phyloP scores from a whole-genome alignment of 2,113 vertebrate species.

The Orthonyx spaldingii region DNA sequence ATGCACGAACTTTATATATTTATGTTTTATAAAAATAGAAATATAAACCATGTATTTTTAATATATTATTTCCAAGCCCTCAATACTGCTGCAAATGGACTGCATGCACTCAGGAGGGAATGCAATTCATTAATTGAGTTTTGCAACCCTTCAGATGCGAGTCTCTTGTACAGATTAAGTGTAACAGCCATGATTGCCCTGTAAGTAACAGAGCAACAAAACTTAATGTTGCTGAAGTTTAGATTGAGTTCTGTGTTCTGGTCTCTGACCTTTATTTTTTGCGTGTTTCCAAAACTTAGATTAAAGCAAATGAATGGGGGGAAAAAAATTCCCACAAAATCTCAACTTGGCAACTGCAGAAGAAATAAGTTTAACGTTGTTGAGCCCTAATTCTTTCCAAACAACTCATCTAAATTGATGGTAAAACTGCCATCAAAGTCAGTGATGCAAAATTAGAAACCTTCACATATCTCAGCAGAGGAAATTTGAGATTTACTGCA shows the following conservation, averaged over 20 bases:
- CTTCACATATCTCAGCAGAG: neutral
- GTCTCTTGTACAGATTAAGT: neutral
- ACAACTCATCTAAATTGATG: neutral
- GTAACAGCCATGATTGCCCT: neutral
- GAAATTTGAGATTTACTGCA: neutral
- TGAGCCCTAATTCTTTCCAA: neutral
- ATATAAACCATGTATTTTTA: neutral
- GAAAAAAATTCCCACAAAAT: neutral
- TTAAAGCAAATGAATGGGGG: neutral
- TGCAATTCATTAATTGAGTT: neutral
- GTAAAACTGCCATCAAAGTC: neutral
- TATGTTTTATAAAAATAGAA: neutral
- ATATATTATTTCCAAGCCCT: neutral
- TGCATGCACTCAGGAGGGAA: neutral
- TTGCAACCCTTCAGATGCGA: neutral
- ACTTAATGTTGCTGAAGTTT: neutral
- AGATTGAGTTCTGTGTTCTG: neutral
- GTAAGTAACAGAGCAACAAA: neutral
- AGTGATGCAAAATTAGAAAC: neutral
- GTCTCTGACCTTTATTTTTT: neutral
- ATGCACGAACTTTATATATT: neutral
- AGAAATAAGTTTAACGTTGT: neutral
- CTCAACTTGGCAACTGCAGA: slow-evolving; percentile 16
- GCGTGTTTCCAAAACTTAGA: neutral
- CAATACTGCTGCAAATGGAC: neutral